A percentile compares a stretch with the other conserved stretches of the same genome.
Evolutionary conservation across 2,797 vertebrate species (phyloP).

Genomic region (Serranus cabrilla): DNA sequence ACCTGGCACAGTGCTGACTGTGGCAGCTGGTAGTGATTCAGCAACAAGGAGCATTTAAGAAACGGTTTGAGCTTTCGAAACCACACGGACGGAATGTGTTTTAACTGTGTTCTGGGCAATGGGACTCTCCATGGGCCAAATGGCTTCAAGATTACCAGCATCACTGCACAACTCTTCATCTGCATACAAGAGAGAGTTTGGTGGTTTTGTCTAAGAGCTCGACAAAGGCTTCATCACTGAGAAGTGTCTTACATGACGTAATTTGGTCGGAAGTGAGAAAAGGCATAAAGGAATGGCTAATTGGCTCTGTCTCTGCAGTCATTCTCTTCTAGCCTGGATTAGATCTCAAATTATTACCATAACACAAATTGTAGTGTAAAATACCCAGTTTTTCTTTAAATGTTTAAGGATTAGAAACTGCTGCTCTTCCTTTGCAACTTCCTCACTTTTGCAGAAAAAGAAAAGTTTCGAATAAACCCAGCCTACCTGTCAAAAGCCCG

Average conservation of each 20-base stretch:
- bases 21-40: conserved; percentile 92
- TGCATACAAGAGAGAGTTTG: conserved; percentile 26
- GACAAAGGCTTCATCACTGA: conserved; percentile 27
- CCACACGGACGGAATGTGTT: conserved; percentile 87
- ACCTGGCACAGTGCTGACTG: conserved; percentile 73
- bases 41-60: conserved; percentile 77
- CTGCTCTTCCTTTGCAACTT: conserved; percentile 14
- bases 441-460: conserved; percentile 10
- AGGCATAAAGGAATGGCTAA: conserved; percentile 12
- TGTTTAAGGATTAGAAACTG: conserved; percentile 30
- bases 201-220: conserved; percentile 34
- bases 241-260: conserved; percentile 40
- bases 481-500: conserved; percentile 53
- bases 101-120: conserved; percentile 87
- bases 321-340: conserved; percentile 11
- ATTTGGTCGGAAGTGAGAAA: conserved; percentile 37
- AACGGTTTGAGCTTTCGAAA: conserved; percentile 77
- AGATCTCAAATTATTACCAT: background rate
- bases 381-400: conserved; percentile 4
- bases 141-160: conserved; percentile 88
- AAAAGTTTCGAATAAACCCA: conserved; percentile 26
- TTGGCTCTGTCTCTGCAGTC: conserved; percentile 28
- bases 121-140: conserved; percentile 85
- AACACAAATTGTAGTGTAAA: background rate
- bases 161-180: conserved; percentile 51